Conservation (phyloP, 2,888 invertebrate species). For the Drosophila acutilabella region DNA sequence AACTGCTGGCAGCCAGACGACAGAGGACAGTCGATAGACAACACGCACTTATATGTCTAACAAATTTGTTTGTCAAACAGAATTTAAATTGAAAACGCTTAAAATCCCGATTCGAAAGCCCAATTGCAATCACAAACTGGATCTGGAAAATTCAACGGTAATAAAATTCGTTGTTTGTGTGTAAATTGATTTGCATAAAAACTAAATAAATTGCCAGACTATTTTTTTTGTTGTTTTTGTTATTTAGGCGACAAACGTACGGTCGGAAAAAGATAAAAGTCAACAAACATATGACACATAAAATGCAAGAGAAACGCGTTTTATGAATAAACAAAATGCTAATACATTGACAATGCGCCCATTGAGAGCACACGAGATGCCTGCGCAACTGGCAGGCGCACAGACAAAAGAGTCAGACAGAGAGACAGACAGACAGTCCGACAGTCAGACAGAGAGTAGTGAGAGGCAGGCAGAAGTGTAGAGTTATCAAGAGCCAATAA, state of each 20-base stretch:
- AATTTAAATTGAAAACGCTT: constrained; percentile 52
- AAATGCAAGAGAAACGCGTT: constrained; percentile 40
- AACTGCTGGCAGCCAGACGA: constrained; percentile 33
- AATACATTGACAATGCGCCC: constrained; percentile 38
- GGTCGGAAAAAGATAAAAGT: constrained; percentile 24
- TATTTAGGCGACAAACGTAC: constrained; percentile 29
- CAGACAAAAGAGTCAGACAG: not conserved
- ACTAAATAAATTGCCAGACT: constrained; percentile 62
- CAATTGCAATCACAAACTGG: constrained; percentile 14
- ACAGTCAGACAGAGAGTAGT: not conserved
- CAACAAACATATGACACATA: constrained; percentile 44
- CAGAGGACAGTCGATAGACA: constrained; percentile 24
- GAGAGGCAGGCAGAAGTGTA: constrained; percentile 15
- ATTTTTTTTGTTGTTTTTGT: constrained; percentile 4
- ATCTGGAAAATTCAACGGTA: constrained; percentile 12
- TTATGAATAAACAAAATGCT: constrained; percentile 64
- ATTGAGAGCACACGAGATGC: constrained; percentile 31
- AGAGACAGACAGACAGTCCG: not conserved
- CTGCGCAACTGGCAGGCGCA: constrained; percentile 29
- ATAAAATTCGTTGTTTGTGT: constrained; percentile 43
- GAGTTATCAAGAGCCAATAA: constrained; percentile 62
- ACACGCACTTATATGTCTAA: constrained; percentile 10
- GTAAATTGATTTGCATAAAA: constrained; percentile 74
- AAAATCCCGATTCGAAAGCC: constrained; percentile 19
- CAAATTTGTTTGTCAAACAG: constrained; percentile 43